Evolutionary conservation across 1,140 invertebrate genomes (phyloP).

Genomic region (Trichogramma pretiosum): DNA sequence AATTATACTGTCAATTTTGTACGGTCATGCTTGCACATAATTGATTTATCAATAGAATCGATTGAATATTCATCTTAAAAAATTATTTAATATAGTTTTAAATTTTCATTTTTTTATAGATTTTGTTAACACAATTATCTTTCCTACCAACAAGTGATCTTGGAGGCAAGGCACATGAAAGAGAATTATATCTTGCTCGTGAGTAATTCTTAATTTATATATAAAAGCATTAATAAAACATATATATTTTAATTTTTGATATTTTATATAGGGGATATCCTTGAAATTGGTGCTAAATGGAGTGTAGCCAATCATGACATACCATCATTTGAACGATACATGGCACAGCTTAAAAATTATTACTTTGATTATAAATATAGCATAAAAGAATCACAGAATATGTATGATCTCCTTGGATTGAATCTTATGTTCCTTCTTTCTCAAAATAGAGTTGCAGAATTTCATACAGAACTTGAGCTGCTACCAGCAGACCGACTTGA

Average conservation of each 20-base stretch:
- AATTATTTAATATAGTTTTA: too few species aligned
- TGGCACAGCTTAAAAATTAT: constrained; percentile 94
- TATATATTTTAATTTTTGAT: constrained; percentile 18
- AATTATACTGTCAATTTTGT: constrained; percentile 31
- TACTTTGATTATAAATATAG: constrained; percentile 93
- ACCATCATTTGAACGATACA: constrained; percentile 89
- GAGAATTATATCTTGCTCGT: too few species aligned
- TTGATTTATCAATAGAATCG: constrained; percentile 7
- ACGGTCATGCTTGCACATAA: constrained; percentile 33
- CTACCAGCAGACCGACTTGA: constrained; percentile 88
- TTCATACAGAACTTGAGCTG: constrained; percentile 95
- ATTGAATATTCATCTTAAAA: too few species aligned
- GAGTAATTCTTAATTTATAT: too few species aligned
- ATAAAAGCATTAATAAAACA: not conserved
- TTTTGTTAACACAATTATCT: too few species aligned
- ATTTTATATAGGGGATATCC: constrained; percentile 74
- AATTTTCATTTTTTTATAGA: too few species aligned
- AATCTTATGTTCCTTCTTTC: constrained; percentile 93
- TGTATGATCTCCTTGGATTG: constrained; percentile 90
- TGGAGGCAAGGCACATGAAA: too few species aligned
- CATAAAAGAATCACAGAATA: constrained; percentile 86
- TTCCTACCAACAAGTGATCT: too few species aligned
- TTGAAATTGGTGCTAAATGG: constrained; percentile 95
- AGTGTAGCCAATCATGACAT: constrained; percentile 87
- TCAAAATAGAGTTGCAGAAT: constrained; percentile 94